phyloP scores from a whole-genome alignment of 2,888 invertebrate species.

The Agrotis ipsilon region DNA sequence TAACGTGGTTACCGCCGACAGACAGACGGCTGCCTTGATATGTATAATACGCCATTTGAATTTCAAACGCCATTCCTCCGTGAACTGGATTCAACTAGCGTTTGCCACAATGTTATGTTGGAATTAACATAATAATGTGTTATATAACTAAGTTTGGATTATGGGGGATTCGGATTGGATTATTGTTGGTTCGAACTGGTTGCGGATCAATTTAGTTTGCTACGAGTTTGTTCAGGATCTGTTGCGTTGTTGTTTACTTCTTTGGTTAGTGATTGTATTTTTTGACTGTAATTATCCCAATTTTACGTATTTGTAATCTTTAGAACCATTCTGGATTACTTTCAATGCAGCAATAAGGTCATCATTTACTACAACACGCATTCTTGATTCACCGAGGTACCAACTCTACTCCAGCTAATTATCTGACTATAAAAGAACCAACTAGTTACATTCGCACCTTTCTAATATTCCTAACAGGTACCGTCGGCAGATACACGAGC shows the following conservation, averaged over 20 bases:
- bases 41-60: constrained; percentile 78
- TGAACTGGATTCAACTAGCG: constrained; percentile 65
- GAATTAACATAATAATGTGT: constrained; percentile 65
- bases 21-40: constrained; percentile 72
- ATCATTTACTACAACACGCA: background rate
- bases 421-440: constrained; percentile 17
- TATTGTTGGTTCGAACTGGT: constrained; percentile 38
- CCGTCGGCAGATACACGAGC: constrained; percentile 26
- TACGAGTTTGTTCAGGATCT: constrained; percentile 25
- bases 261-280: background rate
- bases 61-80: constrained; percentile 70
- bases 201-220: constrained; percentile 24
- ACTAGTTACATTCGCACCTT: constrained; percentile 22
- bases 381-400: too few species aligned
- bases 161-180: constrained; percentile 44
- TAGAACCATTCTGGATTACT: too few species aligned
- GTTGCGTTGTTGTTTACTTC: background rate
- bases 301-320: too few species aligned
- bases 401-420: constrained; percentile 10
- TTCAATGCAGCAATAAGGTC: too few species aligned
- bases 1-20: constrained; percentile 75
- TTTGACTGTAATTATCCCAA: background rate
- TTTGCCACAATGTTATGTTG: constrained; percentile 64
- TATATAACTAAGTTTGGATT: constrained; percentile 52
- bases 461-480: background rate